Percentiles rank a stretch among this genome's conserved stretches.
phyloP scores from a whole-genome alignment of 2,113 vertebrate genomes.

The Accipiter cooperii region DNA sequence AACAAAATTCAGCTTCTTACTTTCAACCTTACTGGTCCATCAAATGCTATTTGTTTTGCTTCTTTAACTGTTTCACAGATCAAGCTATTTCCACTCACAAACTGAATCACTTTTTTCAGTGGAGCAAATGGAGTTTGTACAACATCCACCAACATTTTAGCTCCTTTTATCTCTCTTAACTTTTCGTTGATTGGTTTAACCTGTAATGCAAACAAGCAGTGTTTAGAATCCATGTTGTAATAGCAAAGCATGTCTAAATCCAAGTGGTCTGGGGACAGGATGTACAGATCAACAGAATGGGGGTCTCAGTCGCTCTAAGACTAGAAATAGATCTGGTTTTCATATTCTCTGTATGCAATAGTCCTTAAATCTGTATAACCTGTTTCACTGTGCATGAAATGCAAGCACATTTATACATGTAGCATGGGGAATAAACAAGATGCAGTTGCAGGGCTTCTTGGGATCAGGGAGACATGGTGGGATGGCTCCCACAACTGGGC shows the following conservation, averaged over 20 bases:
- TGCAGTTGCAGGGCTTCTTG: not conserved
- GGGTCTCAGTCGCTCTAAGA: not conserved
- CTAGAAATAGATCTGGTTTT: not conserved
- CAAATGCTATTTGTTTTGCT: slow-evolving; percentile 82
- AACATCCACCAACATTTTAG: slow-evolving; percentile 90
- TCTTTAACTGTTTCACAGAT: slow-evolving; percentile 90
- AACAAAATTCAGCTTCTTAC: slow-evolving; percentile 64
- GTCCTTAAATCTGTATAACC: not conserved
- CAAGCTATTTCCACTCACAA: slow-evolving; percentile 88
- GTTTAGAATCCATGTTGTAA: not conserved
- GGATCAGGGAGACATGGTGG: not conserved
- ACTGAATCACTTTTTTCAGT: slow-evolving; percentile 87
- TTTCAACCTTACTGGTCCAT: slow-evolving; percentile 78
- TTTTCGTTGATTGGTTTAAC: slow-evolving; percentile 86
- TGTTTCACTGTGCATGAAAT: not conserved
- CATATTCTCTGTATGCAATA: not conserved
- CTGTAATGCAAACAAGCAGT: slow-evolving; percentile 59
- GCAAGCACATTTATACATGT: not conserved
- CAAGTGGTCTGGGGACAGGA: not conserved
- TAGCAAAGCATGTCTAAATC: not conserved
- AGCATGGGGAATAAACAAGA: not conserved
- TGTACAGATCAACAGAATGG: rapidly evolving
- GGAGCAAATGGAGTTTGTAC: slow-evolving; percentile 75
- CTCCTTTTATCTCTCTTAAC: slow-evolving; percentile 83
- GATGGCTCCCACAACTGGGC: not conserved